These are phyloP conservation scores for Drosophila cracens DNA, from an alignment of 2,888 invertebrate species.

Conservation along the genomic window DNA sequence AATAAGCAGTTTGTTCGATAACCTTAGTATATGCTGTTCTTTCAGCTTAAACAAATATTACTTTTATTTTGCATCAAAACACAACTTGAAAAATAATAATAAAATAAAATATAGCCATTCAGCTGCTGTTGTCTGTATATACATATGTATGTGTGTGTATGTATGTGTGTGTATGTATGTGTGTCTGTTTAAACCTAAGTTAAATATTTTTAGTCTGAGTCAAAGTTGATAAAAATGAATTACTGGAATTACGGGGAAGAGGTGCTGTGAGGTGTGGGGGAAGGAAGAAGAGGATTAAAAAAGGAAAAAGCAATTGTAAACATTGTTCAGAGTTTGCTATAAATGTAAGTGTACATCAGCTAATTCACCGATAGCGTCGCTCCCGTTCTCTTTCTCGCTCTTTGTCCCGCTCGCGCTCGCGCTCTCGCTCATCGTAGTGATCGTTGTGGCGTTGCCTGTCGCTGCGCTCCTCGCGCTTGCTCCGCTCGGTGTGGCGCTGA, in stretches of 20 bases:
- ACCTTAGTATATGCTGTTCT: too few species aligned
- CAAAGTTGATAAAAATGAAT: neutral
- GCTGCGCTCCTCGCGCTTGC: constrained; percentile 62
- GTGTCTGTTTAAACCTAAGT: constrained; percentile 65
- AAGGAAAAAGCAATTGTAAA: constrained; percentile 23
- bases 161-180: neutral
- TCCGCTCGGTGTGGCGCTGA: constrained; percentile 61
- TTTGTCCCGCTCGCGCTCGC: constrained; percentile 4
- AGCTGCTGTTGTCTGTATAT: constrained; percentile 13
- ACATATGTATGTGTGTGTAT: too few species aligned
- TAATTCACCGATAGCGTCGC: constrained; percentile 71
- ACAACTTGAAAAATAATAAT: constrained; percentile 58
- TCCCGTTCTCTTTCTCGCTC: constrained; percentile 46
- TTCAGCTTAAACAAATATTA: constrained; percentile 59
- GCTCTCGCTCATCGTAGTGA: constrained; percentile 57
- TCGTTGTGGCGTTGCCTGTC: constrained; percentile 55
- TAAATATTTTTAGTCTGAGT: neutral
- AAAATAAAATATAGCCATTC: constrained; percentile 36
- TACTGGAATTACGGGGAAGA: neutral
- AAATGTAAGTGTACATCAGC: constrained; percentile 7
- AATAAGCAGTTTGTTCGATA: neutral
- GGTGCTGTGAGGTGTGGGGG: neutral
- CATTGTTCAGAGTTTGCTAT: constrained; percentile 32
- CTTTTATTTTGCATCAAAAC: constrained; percentile 64
- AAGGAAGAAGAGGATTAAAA: constrained; percentile 1